Conservation (phyloP, 2,888 invertebrate genomes). For the Cantharis nigra region DNA sequence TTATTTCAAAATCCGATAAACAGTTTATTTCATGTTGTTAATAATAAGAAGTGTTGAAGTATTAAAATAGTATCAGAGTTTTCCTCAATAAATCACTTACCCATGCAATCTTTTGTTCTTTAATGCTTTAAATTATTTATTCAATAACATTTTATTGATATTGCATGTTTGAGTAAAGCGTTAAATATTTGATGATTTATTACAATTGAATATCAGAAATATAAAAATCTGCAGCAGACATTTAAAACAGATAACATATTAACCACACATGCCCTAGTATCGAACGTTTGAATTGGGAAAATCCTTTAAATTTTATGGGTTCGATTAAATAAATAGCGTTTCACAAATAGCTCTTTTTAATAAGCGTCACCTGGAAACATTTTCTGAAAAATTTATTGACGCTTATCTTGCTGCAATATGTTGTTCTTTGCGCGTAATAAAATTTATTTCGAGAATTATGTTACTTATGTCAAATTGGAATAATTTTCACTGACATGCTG, state of each 20-base stretch:
- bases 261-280: constrained; percentile 8
- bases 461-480: not conserved
- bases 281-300: constrained; percentile 5
- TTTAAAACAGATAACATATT: constrained; percentile 14
- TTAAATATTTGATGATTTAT: constrained; percentile 11
- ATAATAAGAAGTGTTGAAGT: not conserved
- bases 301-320: constrained; percentile 13
- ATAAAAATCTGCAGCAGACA: constrained; percentile 5
- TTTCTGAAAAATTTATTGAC: not conserved
- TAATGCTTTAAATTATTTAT: not conserved
- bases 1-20: not conserved
- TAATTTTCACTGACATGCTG: constrained; percentile 11
- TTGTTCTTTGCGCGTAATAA: not conserved
- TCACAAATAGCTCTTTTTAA: constrained; percentile 5
- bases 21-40: not conserved
- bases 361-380: not conserved
- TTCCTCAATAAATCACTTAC: not conserved
- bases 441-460: not conserved
- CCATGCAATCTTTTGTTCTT: not conserved
- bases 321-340: constrained; percentile 13
- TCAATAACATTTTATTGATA: not conserved
- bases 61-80: not conserved
- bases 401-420: not conserved
- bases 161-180: not conserved
- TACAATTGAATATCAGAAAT: constrained; percentile 6